Evolutionary conservation across 2,888 invertebrate genomes (phyloP).

Genomic region (Mesoligia furuncula): DNA sequence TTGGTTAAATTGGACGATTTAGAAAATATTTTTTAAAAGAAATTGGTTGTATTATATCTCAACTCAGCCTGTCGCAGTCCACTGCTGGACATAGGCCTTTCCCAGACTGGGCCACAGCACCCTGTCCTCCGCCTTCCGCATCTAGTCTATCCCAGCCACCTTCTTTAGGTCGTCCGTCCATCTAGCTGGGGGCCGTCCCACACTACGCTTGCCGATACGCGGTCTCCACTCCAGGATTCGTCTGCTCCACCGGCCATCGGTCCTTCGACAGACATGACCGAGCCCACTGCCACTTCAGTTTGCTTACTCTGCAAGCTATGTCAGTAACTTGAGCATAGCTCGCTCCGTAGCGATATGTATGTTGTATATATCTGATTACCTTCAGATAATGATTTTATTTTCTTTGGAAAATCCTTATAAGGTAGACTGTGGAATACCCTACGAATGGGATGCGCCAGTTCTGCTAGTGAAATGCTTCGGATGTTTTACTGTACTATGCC

Average conservation of each 20-base stretch:
- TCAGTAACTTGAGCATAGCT: too few species aligned
- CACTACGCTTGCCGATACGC: not conserved
- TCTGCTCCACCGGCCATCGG: not conserved
- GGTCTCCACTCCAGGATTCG: not conserved
- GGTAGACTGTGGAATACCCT: not conserved
- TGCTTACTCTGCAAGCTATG: not conserved
- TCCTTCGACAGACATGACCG: not conserved
- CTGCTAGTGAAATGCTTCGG: not conserved
- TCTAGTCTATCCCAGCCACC: too few species aligned
- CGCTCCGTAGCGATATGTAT: too few species aligned
- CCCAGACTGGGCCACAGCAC: not conserved
- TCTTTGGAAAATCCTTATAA: not conserved
- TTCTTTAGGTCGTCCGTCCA: too few species aligned
- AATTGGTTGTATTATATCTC: not conserved
- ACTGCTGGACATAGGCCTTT: too few species aligned
- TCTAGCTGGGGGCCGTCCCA: too few species aligned
- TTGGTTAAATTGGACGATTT: not conserved
- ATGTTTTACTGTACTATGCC: not conserved
- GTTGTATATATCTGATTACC: too few species aligned
- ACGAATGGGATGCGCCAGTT: not conserved
- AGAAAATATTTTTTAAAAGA: not conserved
- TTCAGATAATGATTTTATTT: not conserved
- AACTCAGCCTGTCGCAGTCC: too few species aligned
- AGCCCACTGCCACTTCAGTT: not conserved
- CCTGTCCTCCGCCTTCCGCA: too few species aligned